A percentile compares a stretch with the other conserved stretches of the same genome.
Conservation (phyloP, 2,888 invertebrate species). For the Seladonia tumulorum region DNA sequence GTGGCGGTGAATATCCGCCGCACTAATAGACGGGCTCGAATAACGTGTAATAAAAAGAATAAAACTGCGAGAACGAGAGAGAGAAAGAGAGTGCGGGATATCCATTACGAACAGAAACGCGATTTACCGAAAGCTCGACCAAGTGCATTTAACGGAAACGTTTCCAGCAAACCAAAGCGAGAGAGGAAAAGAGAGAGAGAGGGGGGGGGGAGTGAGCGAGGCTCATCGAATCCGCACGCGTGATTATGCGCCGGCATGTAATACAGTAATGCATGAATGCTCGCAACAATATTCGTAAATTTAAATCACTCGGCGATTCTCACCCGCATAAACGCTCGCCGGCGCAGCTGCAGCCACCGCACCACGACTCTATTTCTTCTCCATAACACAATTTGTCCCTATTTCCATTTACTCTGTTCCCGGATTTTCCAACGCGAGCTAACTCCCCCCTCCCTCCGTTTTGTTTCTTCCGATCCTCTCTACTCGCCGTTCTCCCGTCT, state of each 20-base stretch:
- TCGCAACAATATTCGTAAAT: slow-evolving; percentile 52
- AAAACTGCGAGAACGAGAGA: neutral
- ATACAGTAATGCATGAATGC: slow-evolving; percentile 41
- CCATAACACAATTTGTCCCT: slow-evolving; percentile 53
- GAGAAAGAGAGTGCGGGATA: neutral
- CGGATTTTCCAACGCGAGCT: slow-evolving; percentile 46
- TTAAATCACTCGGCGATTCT: slow-evolving; percentile 59
- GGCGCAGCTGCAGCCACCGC: slow-evolving; percentile 41
- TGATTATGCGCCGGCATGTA: slow-evolving; percentile 47
- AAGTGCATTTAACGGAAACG: slow-evolving; percentile 29
- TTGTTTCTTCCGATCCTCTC: neutral
- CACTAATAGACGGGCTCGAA: neutral
- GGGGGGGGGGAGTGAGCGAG: neutral
- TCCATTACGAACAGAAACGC: slow-evolving; percentile 33
- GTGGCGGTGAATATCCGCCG: neutral
- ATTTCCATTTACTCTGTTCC: slow-evolving; percentile 51
- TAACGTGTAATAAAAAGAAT: neutral
- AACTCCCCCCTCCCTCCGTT: neutral
- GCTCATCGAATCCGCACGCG: slow-evolving; percentile 38
- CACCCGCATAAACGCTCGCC: slow-evolving; percentile 43
- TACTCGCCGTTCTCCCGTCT: too few relatives aligned
- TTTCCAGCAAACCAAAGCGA: neutral
- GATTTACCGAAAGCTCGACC: slow-evolving; percentile 25
- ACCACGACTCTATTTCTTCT: slow-evolving; percentile 57
- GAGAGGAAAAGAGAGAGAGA: neutral